A percentile compares a stretch with the other conserved stretches of the same genome.
Evolutionary conservation across 1,140 invertebrate species (phyloP).

Genomic region (Drosophila cardini): DNA sequence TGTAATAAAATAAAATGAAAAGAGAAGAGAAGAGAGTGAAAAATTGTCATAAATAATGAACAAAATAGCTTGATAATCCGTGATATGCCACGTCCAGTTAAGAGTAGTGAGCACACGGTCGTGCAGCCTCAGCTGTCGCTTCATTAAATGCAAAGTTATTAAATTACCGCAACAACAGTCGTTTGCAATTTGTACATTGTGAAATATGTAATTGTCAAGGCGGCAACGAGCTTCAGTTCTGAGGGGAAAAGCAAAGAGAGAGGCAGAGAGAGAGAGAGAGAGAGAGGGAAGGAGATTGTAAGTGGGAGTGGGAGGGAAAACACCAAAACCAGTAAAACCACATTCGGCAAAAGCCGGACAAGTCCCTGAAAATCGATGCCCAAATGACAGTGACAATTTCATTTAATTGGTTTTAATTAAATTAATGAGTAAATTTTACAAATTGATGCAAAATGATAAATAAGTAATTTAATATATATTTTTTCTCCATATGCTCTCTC

Average conservation of each 20-base stretch:
- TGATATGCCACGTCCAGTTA: constrained; percentile 5
- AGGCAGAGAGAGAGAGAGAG: constrained; percentile 18
- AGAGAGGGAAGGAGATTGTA: constrained; percentile 24
- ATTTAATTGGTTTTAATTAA: constrained; percentile 84
- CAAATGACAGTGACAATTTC: constrained; percentile 83
- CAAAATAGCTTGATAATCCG: constrained; percentile 62
- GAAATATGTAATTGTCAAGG: constrained; percentile 82
- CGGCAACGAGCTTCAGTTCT: constrained; percentile 54
- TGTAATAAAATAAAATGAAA: constrained; percentile 25
- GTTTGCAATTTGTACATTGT: constrained; percentile 80
- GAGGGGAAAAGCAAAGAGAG: constrained; percentile 61
- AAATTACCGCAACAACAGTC: constrained; percentile 77
- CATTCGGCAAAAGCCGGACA: constrained; percentile 57
- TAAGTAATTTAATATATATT: constrained; percentile 80
- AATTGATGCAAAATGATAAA: constrained; percentile 83
- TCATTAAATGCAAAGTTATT: constrained; percentile 82
- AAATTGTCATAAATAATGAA: constrained; percentile 73
- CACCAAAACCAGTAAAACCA: constrained; percentile 64
- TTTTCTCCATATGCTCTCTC: constrained; percentile 17
- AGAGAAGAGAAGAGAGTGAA: neutral
- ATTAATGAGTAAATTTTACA: constrained; percentile 83
- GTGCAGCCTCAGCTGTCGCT: constrained; percentile 71
- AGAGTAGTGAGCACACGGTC: constrained; percentile 16
- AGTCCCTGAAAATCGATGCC: constrained; percentile 74
- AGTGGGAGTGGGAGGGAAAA: constrained; percentile 11